Conservation (phyloP, 2,113 vertebrate species). For the Oncorhynchus nerka region DNA sequence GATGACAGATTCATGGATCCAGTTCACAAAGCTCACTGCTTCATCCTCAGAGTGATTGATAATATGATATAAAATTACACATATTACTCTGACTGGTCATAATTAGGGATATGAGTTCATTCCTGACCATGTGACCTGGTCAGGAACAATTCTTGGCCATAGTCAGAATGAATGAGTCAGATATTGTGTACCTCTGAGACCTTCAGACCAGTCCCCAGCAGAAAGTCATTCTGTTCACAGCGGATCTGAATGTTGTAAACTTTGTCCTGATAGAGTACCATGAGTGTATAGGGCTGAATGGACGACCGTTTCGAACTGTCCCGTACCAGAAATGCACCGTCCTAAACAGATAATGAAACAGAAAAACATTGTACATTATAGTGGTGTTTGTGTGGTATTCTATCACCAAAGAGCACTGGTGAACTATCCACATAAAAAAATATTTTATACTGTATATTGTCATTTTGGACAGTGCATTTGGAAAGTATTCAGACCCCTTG, state of each 20-base stretch:
- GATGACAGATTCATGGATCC: background rate
- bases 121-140: background rate
- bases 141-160: background rate
- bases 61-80: background rate
- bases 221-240: conserved; percentile 75
- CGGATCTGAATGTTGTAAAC: conserved; percentile 96
- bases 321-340: conserved; percentile 91
- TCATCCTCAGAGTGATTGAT: background rate
- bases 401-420: background rate
- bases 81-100: background rate
- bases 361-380: background rate
- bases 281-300: conserved; percentile 87
- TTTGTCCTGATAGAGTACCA: conserved; percentile 93
- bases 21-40: background rate
- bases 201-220: conserved; percentile 88
- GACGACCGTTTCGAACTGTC: conserved; percentile 84
- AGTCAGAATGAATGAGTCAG: background rate
- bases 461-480: background rate
- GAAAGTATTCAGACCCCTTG: background rate
- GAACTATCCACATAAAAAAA: background rate
- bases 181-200: conserved; percentile 81
- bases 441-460: too few species aligned
- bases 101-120: background rate
- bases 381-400: background rate
- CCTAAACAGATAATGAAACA: conserved; percentile 68